Percentiles rank a stretch among this genome's conserved stretches.
phyloP scores from a whole-genome alignment of 1,140 invertebrate species.

The Drosophila orena region DNA sequence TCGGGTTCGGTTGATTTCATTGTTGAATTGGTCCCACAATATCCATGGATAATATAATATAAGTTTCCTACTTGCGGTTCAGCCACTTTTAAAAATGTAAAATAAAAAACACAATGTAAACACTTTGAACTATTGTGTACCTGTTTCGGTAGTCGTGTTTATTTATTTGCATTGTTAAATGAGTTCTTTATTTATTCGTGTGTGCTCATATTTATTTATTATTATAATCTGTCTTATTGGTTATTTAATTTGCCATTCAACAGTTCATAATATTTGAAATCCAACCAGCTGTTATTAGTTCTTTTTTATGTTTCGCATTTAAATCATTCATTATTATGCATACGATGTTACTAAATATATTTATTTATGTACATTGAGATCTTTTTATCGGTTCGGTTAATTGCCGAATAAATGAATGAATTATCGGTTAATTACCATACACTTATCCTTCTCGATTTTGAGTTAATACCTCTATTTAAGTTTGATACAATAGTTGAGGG shows the following conservation, averaged over 20 bases:
- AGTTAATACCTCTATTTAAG: neutral
- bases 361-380: neutral
- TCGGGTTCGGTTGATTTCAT: neutral
- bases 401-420: no score
- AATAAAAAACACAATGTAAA: neutral
- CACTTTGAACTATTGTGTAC: neutral
- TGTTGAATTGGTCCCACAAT: neutral
- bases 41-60: neutral
- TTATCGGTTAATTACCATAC: no score
- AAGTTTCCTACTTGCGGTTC: neutral
- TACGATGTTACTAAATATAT: neutral
- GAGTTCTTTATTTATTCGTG: neutral
- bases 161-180: slow-evolving; percentile 2
- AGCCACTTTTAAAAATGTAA: neutral
- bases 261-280: neutral
- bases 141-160: neutral
- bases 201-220: slow-evolving; percentile 1
- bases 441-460: no score
- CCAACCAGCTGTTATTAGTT: neutral
- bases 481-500: no score
- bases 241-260: slow-evolving; percentile 1
- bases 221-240: slow-evolving; percentile 4
- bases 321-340: neutral
- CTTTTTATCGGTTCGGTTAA: neutral
- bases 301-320: neutral